Evolutionary conservation across 1,140 invertebrate genomes (phyloP).

Genomic region (Prorops nasuta): DNA sequence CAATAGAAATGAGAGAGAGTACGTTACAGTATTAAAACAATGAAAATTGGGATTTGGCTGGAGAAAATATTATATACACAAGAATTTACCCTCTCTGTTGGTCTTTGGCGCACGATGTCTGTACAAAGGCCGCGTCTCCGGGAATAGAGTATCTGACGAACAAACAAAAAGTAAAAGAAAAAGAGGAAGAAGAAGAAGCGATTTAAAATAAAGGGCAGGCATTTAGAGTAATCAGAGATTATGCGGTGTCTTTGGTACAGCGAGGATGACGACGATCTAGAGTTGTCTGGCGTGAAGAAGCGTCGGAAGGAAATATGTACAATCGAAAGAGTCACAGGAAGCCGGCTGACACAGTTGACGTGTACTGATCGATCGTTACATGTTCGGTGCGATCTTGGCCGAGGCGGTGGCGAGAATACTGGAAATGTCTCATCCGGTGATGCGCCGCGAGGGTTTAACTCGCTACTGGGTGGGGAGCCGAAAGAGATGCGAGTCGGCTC

Average conservation of each 20-base stretch:
- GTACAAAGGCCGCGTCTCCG: conserved; percentile 54
- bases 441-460: conserved; percentile 64
- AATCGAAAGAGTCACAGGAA: too few species aligned
- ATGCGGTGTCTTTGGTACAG: too few species aligned
- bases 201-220: too few species aligned
- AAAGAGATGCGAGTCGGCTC: conserved; percentile 77
- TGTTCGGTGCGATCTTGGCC: conserved; percentile 75
- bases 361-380: conserved; percentile 66
- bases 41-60: conserved; percentile 10
- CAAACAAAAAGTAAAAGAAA: conserved; percentile 30
- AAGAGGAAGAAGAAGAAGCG: conserved; percentile 23
- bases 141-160: conserved; percentile 59
- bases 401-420: conserved; percentile 79
- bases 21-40: conserved; percentile 6
- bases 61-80: not conserved
- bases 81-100: conserved; percentile 63
- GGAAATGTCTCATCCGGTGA: conserved; percentile 79
- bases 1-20: not conserved
- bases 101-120: conserved; percentile 55
- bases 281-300: too few species aligned
- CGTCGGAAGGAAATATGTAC: too few species aligned
- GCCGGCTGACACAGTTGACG: too few species aligned
- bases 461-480: conserved; percentile 72
- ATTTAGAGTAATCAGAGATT: too few species aligned
- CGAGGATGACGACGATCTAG: too few species aligned